Evolutionary conservation across 2,113 vertebrate genomes (phyloP).

Genomic region (Synodontis membranacea): DNA sequence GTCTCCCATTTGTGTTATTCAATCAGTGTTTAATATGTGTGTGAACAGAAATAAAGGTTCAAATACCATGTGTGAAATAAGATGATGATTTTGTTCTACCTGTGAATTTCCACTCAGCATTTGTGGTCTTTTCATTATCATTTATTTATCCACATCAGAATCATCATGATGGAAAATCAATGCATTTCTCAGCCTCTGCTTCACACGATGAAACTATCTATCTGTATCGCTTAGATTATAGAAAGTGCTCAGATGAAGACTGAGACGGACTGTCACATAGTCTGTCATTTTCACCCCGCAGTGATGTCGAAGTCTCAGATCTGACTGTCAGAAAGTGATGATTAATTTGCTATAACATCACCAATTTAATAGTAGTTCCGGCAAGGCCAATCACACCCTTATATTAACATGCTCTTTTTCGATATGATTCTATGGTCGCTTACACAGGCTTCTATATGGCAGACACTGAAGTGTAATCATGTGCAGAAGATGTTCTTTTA

Average conservation of each 20-base stretch:
- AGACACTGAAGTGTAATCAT: neutral
- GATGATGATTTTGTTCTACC: slow-evolving; percentile 23
- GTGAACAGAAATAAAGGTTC: neutral
- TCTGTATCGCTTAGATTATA: neutral
- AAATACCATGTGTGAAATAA: slow-evolving; percentile 30
- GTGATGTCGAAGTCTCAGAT: neutral
- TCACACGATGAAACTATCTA: neutral
- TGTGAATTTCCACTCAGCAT: slow-evolving; percentile 9
- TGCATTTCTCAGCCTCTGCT: neutral
- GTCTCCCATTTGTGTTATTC: neutral
- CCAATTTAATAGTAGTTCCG: neutral
- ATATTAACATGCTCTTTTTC: neutral
- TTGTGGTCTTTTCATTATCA: slow-evolving; percentile 31
- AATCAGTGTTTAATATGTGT: slow-evolving; percentile 9
- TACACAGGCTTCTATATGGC: neutral
- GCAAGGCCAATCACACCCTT: neutral
- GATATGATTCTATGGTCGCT: neutral
- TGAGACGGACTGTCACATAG: neutral
- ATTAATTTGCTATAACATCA: neutral
- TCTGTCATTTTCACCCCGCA: neutral
- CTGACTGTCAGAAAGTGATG: neutral
- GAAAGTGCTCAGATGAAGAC: neutral
- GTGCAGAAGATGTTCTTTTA: neutral
- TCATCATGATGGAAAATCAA: slow-evolving; percentile 15
- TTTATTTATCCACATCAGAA: slow-evolving; percentile 38